Evolutionary conservation across 2,113 vertebrate genomes (phyloP).

Genomic region (Nematolebias whitei): DNA sequence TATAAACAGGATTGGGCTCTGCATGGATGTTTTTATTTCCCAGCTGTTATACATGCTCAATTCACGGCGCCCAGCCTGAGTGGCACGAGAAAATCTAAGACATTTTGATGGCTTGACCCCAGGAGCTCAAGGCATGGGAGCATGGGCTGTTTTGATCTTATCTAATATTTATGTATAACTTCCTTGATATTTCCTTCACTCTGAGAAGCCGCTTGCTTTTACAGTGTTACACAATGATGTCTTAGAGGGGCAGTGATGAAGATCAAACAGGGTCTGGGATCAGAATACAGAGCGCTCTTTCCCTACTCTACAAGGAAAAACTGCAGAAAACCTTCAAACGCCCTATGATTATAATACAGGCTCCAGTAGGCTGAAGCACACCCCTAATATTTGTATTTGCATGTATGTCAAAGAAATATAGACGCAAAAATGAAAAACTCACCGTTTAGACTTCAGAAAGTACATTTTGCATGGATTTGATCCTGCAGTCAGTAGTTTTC

Average conservation of each 20-base stretch:
- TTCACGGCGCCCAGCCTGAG: conserved; percentile 47
- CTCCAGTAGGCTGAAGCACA: conserved; percentile 61
- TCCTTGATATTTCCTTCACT: conserved; percentile 78
- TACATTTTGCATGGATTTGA: conserved; percentile 19
- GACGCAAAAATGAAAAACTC: conserved; percentile 46
- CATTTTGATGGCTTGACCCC: conserved; percentile 72
- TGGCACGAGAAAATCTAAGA: conserved; percentile 57
- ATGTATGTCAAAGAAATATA: conserved; percentile 64
- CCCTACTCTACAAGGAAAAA: conserved; percentile 64
- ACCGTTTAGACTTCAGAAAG: conserved; percentile 24
- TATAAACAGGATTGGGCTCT: conserved; percentile 50
- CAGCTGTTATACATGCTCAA: conserved; percentile 39
- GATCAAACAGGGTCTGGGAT: conserved; percentile 72
- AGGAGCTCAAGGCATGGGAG: conserved; percentile 70
- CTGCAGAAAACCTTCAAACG: conserved; percentile 66
- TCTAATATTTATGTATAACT: conserved; percentile 83
- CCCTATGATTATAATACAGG: conserved; percentile 73
- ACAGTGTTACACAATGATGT: conserved; percentile 75
- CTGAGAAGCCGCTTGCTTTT: conserved; percentile 66
- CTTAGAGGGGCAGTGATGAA: conserved; percentile 74
- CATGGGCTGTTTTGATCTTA: conserved; percentile 78
- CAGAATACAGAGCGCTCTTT: conserved; percentile 54
- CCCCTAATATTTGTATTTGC: conserved; percentile 74
- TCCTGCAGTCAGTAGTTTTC: conserved; percentile 30
- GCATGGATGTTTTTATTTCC: conserved; percentile 18